These are phyloP conservation scores for Microtus californicus DNA, from an alignment of 2,797 vertebrate genomes.

Conservation along the genomic window DNA sequence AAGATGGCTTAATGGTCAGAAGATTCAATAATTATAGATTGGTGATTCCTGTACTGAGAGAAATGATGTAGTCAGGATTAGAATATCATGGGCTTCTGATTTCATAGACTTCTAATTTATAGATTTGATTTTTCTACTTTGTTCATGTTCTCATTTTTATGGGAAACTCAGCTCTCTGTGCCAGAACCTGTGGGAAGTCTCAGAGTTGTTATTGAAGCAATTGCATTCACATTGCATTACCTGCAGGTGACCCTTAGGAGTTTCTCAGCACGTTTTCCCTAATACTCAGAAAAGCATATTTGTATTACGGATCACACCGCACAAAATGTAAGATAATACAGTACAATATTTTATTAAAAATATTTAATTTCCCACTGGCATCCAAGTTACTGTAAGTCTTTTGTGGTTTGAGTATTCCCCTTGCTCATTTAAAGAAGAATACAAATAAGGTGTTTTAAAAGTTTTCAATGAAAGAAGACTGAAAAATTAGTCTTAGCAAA, in stretches of 20 bases:
- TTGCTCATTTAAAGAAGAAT: conserved; percentile 73
- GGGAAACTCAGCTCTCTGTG: not conserved
- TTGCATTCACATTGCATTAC: conserved; percentile 57
- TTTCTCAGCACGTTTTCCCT: conserved; percentile 37
- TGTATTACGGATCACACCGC: conserved; percentile 60
- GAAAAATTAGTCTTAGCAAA: conserved; percentile 57
- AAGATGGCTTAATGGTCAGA: not conserved
- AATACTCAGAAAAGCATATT: conserved; percentile 38
- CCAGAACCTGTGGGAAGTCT: conserved; percentile 30
- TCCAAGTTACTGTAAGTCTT: conserved; percentile 51
- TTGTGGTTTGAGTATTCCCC: conserved; percentile 52
- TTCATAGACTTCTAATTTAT: not conserved
- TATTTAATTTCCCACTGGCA: conserved; percentile 61
- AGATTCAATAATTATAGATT: conserved; percentile 41
- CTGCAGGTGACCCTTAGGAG: conserved; percentile 23
- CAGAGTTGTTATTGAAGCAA: conserved; percentile 28
- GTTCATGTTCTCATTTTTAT: conserved; percentile 2
- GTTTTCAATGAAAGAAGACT: conserved; percentile 13
- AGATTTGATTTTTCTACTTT: conserved; percentile 4
- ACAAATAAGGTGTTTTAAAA: conserved; percentile 55
- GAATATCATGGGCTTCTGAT: not conserved
- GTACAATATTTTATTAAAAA: conserved; percentile 66
- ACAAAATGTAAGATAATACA: conserved; percentile 50
- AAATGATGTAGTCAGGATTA: not conserved
- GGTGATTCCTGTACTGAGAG: not conserved